Evolutionary conservation across 1,140 invertebrate genomes (phyloP), one percentile per base, ranked within the genome.

Genomic region (Onthophagus taurus): DNA sequence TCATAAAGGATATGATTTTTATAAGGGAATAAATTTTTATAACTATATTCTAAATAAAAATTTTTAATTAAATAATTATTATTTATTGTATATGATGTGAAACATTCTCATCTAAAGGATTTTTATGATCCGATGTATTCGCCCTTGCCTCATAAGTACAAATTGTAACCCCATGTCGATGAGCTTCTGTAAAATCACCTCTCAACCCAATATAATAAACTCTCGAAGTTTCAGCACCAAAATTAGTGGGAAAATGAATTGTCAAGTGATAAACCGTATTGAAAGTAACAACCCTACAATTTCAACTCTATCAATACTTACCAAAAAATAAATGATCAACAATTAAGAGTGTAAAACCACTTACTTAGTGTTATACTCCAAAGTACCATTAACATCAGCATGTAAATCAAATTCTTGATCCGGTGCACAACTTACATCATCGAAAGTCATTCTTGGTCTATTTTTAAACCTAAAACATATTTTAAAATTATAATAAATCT

Each of bases 171-270:
- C 89, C 89, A 62, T 94, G 89, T 41, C 80, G 72, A 58, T 85
- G 85, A 0, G 75, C 81, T 55, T 82, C 76, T n/a, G 74, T 76
- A 70, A 85, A 95, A 70, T 97, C 91, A 5, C 92, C 93, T 61
- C 81, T 81, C n/a, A 97, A 70, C 9, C 93, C 93, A 61, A 97
- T 96, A 60, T 97, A 97, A 60, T 89, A 90, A 44, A 97, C 80
- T 59, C 76, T 78, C 1, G 91, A 91, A 39, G 68, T 78, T 30
- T 93, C 89, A 18, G 73, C 76, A 24, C 89, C 89, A 68, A 84
- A 89, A 66, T 92, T 95, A 16, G 69, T 75, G 4, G 86, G 87
- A 63, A 97, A 92, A 66, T 96, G 81, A 53, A 97, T 73, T 6
- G 85, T 84, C 30, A 97, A 69, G 67, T 95, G 84, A 58, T 84